These are phyloP conservation scores for Caenorhabditis wallacei DNA, from an alignment of 2,888 invertebrate genomes.

Conservation along the genomic window DNA sequence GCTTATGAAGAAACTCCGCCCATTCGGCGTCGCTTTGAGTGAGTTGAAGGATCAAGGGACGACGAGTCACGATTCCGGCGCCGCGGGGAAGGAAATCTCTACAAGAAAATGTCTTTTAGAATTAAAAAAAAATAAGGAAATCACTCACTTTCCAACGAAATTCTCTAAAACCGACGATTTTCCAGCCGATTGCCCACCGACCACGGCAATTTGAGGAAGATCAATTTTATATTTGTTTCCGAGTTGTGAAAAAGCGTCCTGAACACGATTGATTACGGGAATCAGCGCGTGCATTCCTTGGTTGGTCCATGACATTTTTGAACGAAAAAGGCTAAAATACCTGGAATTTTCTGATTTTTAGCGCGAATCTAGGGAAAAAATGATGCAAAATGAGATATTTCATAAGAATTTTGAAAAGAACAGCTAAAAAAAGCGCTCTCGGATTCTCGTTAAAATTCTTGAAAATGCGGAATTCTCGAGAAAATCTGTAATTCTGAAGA, in stretches of 20 bases:
- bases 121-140: neutral
- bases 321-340: neutral
- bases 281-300: slow-evolving; percentile 96
- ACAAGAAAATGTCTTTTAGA: neutral
- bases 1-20: slow-evolving; percentile 98
- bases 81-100: slow-evolving; percentile 84
- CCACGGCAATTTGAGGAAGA: slow-evolving; percentile 99
- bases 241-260: slow-evolving; percentile 98
- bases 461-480: too few species aligned
- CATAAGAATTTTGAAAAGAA: too few species aligned
- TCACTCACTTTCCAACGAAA: slow-evolving; percentile 94
- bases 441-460: too few species aligned
- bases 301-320: slow-evolving; percentile 75
- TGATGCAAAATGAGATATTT: too few species aligned
- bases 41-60: slow-evolving; percentile 84
- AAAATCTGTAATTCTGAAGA: too few species aligned
- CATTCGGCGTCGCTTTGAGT: slow-evolving; percentile 87
- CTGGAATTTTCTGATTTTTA: too few species aligned
- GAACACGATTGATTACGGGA: slow-evolving; percentile 98
- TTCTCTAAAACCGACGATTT: slow-evolving; percentile 99
- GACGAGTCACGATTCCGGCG: slow-evolving; percentile 85
- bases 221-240: slow-evolving; percentile 99
- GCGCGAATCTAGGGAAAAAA: too few species aligned
- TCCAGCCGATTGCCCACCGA: slow-evolving; percentile 99
- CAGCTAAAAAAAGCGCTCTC: too few species aligned